Conservation (phyloP, 2,888 invertebrate genomes). For the Salpingus planirostris region DNA sequence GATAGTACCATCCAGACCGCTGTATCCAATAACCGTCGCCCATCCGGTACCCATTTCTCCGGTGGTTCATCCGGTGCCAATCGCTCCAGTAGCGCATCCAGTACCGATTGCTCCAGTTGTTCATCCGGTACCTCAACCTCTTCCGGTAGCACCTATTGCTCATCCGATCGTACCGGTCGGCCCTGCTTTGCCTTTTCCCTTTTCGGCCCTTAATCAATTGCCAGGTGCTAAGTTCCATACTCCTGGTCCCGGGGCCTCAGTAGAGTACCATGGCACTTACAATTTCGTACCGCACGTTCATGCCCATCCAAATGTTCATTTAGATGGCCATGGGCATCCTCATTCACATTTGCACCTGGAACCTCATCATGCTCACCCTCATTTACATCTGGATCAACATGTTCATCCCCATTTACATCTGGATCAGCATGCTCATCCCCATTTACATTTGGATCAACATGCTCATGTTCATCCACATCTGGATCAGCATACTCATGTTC, state of each 20-base stretch:
- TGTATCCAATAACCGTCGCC: neutral
- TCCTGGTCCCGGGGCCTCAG: slow-evolving; percentile 18
- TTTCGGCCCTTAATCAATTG: slow-evolving; percentile 7
- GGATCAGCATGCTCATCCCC: slow-evolving; percentile 2
- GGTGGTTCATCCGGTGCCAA: slow-evolving; percentile 6
- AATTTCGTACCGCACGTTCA: slow-evolving; percentile 27
- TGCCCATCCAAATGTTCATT: slow-evolving; percentile 8
- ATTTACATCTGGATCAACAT: slow-evolving; percentile 2
- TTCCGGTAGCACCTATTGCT: neutral
- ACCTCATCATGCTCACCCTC: slow-evolving; percentile 8
- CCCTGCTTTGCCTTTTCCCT: slow-evolving; percentile 5
- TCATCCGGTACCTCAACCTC: slow-evolving; percentile 6
- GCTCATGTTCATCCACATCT: slow-evolving; percentile 7
- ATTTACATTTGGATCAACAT: slow-evolving; percentile 10
- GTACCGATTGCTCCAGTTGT: slow-evolving; percentile 7
- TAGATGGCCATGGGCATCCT: slow-evolving; percentile 6
- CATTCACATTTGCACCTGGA: slow-evolving; percentile 4
- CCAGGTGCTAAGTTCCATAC: slow-evolving; percentile 11
- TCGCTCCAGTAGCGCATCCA: slow-evolving; percentile 3
- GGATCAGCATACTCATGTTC: too few species aligned
- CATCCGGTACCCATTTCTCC: slow-evolving; percentile 1
- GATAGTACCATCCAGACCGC: neutral
- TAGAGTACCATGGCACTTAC: slow-evolving; percentile 31
- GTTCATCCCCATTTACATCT: slow-evolving; percentile 6
- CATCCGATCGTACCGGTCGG: slow-evolving; percentile 4